Conservation (phyloP, 2,888 invertebrate genomes). For the Coecobrya sp. region DNA sequence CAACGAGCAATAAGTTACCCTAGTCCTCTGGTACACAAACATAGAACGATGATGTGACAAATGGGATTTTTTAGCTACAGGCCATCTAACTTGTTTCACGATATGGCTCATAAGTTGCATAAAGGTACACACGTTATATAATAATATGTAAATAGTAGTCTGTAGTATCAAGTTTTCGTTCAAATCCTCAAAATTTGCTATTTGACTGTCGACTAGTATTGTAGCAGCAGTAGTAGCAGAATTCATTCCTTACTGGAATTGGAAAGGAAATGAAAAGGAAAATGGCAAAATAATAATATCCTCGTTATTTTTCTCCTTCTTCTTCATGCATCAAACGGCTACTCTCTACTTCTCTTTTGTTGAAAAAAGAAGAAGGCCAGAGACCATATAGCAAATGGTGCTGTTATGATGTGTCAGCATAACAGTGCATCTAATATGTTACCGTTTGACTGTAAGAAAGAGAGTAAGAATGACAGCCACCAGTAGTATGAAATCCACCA, state of each 20-base stretch:
- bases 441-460: conserved; percentile 8
- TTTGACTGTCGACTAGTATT: conserved; percentile 32
- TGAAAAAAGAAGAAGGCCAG: conserved; percentile 17
- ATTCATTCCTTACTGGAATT: conserved; percentile 18
- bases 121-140: too few species aligned
- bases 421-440: conserved; percentile 64
- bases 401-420: conserved; percentile 78
- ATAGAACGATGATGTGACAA: conserved; percentile 61
- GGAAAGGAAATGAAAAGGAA: conserved; percentile 55
- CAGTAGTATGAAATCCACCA: neutral
- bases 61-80: conserved; percentile 65
- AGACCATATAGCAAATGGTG: conserved; percentile 43
- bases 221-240: too few species aligned
- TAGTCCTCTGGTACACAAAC: neutral
- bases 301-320: conserved; percentile 32
- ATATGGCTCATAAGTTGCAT: conserved; percentile 45
- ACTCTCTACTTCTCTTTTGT: neutral
- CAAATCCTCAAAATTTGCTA: conserved; percentile 6
- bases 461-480: conserved; percentile 37
- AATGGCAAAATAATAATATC: conserved; percentile 74
- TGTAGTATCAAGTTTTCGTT: neutral
- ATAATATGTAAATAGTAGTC: too few species aligned
- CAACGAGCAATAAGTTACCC: conserved; percentile 40
- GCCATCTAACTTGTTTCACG: conserved; percentile 37
- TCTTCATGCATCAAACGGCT: neutral